These are phyloP conservation scores for Blastobasis lacticolella DNA, from an alignment of 2,888 invertebrate genomes.

Conservation along the genomic window DNA sequence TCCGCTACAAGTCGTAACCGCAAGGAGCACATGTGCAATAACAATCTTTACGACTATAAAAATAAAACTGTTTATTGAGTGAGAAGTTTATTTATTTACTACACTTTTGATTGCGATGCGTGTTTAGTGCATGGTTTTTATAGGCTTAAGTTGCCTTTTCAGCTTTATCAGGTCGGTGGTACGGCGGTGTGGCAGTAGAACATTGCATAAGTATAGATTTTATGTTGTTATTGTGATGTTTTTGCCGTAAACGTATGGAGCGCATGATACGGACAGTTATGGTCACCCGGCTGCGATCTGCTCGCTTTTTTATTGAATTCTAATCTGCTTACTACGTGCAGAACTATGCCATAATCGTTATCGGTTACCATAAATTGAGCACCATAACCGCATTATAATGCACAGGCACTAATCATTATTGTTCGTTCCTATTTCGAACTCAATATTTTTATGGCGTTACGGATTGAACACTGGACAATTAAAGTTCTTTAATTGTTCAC, in stretches of 20 bases:
- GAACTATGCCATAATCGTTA: no score
- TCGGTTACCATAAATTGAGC: no score
- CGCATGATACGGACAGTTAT: conserved; percentile 61
- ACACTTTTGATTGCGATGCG: conserved; percentile 57
- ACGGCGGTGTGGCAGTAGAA: conserved; percentile 70
- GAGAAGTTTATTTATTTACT: conserved; percentile 66
- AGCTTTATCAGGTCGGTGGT: conserved; percentile 73
- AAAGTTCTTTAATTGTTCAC: no score
- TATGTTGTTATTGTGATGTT: conserved; percentile 73
- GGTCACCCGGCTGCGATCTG: conserved; percentile 51
- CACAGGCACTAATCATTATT: no score
- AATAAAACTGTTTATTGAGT: conserved; percentile 70
- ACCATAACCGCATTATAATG: no score
- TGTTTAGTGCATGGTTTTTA: conserved; percentile 75
- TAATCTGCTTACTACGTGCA: conserved; percentile 30
- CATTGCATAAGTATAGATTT: conserved; percentile 73
- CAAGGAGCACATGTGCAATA: conserved; percentile 57
- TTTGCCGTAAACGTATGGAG: conserved; percentile 67
- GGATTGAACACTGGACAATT: no score
- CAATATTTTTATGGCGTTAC: no score
- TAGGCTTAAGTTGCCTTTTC: conserved; percentile 74
- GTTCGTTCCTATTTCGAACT: no score
- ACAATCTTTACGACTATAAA: conserved; percentile 62
- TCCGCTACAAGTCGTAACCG: conserved; percentile 57
- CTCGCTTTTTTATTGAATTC: conserved; percentile 49